Evolutionary conservation across 2,888 invertebrate species (phyloP), one percentile per base, ranked within the genome.

Genomic region (Chrysopilus asiliformis): DNA sequence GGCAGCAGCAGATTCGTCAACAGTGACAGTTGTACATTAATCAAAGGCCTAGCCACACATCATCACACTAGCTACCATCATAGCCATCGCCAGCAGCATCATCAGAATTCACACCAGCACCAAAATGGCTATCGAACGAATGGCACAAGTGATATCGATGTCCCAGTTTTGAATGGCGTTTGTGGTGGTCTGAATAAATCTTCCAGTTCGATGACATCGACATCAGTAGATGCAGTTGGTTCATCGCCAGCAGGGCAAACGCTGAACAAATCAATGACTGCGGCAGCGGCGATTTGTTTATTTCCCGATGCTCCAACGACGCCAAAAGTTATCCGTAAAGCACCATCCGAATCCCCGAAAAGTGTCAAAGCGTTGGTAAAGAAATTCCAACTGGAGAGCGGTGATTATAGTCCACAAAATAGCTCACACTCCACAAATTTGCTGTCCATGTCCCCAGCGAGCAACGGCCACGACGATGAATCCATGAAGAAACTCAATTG

Each of bases 281-380:
- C 45, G 9, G 37, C 43, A 28, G 45, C 45, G 32, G 43, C 43
- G 24, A 40, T 45, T 31, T 53, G 70, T 44, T 66, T 73, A 43
- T 72, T 68, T 57, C 71, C 71, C 44, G 74, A 72, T 58, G 74
- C 74, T 33, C 74, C 74, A 48, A 73, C 73, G 53, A 74, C 74
- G 45, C 74, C 74, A 49, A 74, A 74, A 68, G 74, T 74, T 49
- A 71, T 72, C 43, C 70, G 74, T 53, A 73, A 74, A 51, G 70
- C 72, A 22, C 68, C 68, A 46, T 63, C 68, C 41, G 68, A 68
- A 53, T 67, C 71, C 51, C 55, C 61, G 27, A 59, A 58, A 30
- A 58, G 60, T 39, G 63, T 63, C 3, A 61, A 63, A 47, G 62
- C 60, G 13, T 47, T 63, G 43, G 62, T 63, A 6, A 61, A 63